Percentiles rank a stretch among this genome's conserved stretches.
Evolutionary conservation across 2,113 vertebrate genomes (phyloP).

Genomic region (Turnix velox): DNA sequence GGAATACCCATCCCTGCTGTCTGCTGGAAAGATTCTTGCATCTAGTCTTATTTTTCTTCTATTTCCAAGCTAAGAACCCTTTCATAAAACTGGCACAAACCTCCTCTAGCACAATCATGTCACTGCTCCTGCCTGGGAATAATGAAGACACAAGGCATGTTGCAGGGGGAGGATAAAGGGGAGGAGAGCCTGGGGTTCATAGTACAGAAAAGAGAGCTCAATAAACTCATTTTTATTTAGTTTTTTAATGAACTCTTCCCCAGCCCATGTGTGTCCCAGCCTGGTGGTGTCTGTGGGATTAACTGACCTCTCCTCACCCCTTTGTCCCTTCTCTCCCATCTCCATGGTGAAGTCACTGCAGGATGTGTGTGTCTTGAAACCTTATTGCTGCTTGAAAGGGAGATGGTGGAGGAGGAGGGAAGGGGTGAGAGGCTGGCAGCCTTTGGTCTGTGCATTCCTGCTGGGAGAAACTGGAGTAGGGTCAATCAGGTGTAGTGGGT

Average conservation of each 20-base stretch:
- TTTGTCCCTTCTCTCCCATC: constrained; percentile 37
- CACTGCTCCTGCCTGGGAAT: background rate
- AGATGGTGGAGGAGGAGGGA: background rate
- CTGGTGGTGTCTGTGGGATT: constrained; percentile 68
- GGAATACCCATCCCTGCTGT: background rate
- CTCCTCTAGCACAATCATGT: background rate
- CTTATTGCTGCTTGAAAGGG: constrained; percentile 14
- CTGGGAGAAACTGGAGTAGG: background rate
- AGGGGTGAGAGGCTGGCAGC: background rate
- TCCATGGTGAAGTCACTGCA: constrained; percentile 61
- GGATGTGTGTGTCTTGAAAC: constrained; percentile 26
- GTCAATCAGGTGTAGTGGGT: background rate
- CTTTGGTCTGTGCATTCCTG: background rate
- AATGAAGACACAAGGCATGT: background rate
- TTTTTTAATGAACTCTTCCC: constrained; percentile 59
- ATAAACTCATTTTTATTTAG: constrained; percentile 66
- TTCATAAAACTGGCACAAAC: constrained; percentile 18
- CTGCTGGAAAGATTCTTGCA: background rate
- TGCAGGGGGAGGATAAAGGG: background rate
- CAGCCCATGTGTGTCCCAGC: constrained; percentile 45
- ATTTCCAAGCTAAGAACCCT: constrained; percentile 70
- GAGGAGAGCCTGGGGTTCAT: background rate
- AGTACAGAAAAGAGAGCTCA: constrained; percentile 37
- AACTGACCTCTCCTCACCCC: constrained; percentile 53
- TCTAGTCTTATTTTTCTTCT: background rate